Base-by-base conservation (phyloP, 2,888 invertebrate genomes). In the Empis livida region DNA sequence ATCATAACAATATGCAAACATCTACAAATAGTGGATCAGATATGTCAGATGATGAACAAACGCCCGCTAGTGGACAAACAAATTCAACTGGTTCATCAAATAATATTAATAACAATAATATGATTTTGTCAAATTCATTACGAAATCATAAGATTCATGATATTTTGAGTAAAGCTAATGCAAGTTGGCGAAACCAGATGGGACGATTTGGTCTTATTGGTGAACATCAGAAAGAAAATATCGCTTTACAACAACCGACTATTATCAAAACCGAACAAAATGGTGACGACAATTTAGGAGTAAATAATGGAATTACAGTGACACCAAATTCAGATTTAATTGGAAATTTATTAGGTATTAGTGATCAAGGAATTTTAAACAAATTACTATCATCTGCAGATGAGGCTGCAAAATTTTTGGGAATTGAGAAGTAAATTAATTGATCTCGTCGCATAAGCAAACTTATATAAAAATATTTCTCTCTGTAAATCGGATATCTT, bases 291-390 rank as follows among this genome's bases (percentile, higher is more conserved):
- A 17, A 11, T 31, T 16, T 5, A 6, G 1, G 5, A 23, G 3
- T 3, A 9, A 30, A 15, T 8, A 31, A 40, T 13, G 11, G 10
- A 45, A 45, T 14, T 35, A 46, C n/a, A 17, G 37, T 50, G 14
- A 39, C 51, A 1, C 42, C 52, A 41, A 74, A 76, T 44, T 75
- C 78, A 50, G 90, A 91, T 64, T 75, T 94, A 48, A 90, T 94
- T 56, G 90, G 91, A 10, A 91, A 92, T 67, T 74, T 94, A 2
- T 72, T 94, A 15, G 93, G 92, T 0, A 88, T 94, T 51, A 80
- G 85, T 39, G 91, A 90, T 65, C 80, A 84, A 55, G 83, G 84
- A 14, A 80, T 88, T 51, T 83, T 94, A 46, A 92, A 93, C 61
- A 83, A 84, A 67, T 77, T 87, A 53, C 76, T 93, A 31, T 86